Conservation (phyloP, 1,140 invertebrate genomes). For the Latrodectus geometricus region DNA sequence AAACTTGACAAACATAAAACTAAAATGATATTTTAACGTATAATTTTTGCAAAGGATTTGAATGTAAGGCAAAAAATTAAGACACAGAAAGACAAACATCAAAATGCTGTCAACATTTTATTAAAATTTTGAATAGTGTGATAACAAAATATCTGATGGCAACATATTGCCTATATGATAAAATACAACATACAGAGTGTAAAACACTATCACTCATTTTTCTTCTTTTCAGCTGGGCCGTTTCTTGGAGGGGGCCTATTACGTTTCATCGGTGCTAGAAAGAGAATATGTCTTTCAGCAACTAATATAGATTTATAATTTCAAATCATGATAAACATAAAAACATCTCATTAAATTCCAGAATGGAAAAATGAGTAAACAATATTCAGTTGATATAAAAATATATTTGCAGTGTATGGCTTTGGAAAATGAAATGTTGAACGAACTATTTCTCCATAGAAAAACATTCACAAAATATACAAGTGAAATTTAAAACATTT, state of each 20-base stretch:
- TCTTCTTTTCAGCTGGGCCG: slow-evolving; percentile 35
- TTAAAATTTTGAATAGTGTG: slow-evolving; percentile 56
- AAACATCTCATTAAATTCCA: too few relatives aligned
- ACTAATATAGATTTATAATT: background rate
- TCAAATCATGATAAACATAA: too few relatives aligned
- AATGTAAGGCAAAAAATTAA: background rate
- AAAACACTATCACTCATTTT: slow-evolving; percentile 37
- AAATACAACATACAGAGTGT: slow-evolving; percentile 48
- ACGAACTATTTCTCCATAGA: too few relatives aligned
- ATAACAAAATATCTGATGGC: slow-evolving; percentile 51
- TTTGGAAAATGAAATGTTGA: too few relatives aligned
- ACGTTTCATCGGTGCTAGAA: slow-evolving; percentile 53
- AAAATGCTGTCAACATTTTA: slow-evolving; percentile 50
- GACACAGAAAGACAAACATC: slow-evolving; percentile 12
- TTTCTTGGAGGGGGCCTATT: slow-evolving; percentile 29
- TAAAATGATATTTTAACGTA: too few relatives aligned
- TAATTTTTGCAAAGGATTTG: background rate
- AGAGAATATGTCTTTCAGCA: slow-evolving; percentile 58
- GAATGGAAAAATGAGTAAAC: too few relatives aligned
- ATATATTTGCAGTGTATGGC: too few relatives aligned
- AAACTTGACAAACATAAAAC: too few relatives aligned
- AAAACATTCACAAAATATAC: too few relatives aligned
- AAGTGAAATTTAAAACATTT: too few relatives aligned
- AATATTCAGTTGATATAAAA: too few relatives aligned
- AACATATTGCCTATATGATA: slow-evolving; percentile 35